Percentiles rank a stretch among this genome's conserved stretches.
phyloP scores from a whole-genome alignment of 2,797 vertebrate genomes.

The Malurus splendens region DNA sequence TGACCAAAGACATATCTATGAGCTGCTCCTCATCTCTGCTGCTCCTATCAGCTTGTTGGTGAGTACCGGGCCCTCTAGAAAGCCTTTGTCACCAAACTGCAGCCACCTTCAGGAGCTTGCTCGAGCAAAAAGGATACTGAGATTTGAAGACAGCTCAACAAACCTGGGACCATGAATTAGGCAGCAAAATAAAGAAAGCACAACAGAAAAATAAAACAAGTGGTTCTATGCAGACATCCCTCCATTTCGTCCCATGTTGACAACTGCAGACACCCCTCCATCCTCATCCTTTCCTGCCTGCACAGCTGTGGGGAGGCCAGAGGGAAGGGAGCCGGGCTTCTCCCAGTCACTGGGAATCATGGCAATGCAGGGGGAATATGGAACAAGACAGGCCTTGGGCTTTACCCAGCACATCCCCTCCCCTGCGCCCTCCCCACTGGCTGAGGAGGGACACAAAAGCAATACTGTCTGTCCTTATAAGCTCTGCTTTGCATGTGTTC shows the following conservation, averaged over 20 bases:
- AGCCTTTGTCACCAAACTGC: background rate
- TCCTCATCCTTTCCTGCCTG: background rate
- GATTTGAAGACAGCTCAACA: background rate
- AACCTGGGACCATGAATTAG: background rate
- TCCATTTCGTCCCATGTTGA: background rate
- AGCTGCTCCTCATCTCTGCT: background rate
- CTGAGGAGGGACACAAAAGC: constrained; percentile 54
- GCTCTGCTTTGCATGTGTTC: constrained; percentile 50
- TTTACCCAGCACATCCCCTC: background rate
- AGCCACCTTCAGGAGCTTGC: background rate
- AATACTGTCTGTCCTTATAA: constrained; percentile 54
- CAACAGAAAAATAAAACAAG: background rate
- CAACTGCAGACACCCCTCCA: background rate
- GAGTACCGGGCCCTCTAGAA: constrained; percentile 1
- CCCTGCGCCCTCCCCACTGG: background rate
- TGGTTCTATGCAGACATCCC: background rate
- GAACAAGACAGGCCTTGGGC: background rate
- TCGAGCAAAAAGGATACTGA: constrained; percentile 7
- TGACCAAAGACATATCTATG: background rate
- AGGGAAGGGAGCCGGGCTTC: background rate
- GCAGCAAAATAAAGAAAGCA: background rate
- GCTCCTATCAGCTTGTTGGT: background rate
- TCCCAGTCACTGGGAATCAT: background rate
- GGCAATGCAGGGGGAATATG: accelerated
- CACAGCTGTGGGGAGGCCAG: background rate